Evolutionary conservation across 2,888 invertebrate genomes (phyloP), one percentile per base, ranked within the genome.

Genomic region (Timandra comae): DNA sequence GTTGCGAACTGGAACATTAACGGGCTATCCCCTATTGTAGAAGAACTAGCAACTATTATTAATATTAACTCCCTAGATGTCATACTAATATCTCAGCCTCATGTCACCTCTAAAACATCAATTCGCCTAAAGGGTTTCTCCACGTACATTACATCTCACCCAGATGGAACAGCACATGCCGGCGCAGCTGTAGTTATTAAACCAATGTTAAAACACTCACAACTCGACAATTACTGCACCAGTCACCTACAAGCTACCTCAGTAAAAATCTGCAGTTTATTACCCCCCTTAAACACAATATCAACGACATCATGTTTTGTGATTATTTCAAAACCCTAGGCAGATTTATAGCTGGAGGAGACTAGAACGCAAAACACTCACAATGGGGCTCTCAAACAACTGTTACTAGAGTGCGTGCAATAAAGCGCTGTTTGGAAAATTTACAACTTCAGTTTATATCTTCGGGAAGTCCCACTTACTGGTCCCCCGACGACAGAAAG

Each of bases 251-350:
- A 53, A 21, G 49, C 42, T 1, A 45, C 43, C 0, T 22, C 44
- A 5, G 12, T 43, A 1, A 19, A 16, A 0, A 0, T 36, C 42
- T 1, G 12, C 46, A 1, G 30, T 46, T 0, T 52, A 49, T 11
- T 49, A 47, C 8, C 49, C 47, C 2, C 49, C 46, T n/a, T 1
- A 49, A 35, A 22, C 43, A 47, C 12, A 38, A 26, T 21, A 42
- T 47, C 7, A 29, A 7, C 0, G 33, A 33, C 5, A 5, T 16
- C 0, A n/a, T n/a, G 10, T 42, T 27, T 13, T 7, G 27, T 0
- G 3, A 26, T 0, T 41, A 21, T 24, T 36, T 43, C 10, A 3
- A 7, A 0, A 29, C 29, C 0, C 27, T 43, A 3, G 40, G 46
- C 0, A 29, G 42, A 0, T 43, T 45, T 5, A 23, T 43, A 5